Percentiles rank a stretch among this genome's conserved stretches.
phyloP scores from a whole-genome alignment of 2,888 invertebrate species.

The Nomada lathburiana region DNA sequence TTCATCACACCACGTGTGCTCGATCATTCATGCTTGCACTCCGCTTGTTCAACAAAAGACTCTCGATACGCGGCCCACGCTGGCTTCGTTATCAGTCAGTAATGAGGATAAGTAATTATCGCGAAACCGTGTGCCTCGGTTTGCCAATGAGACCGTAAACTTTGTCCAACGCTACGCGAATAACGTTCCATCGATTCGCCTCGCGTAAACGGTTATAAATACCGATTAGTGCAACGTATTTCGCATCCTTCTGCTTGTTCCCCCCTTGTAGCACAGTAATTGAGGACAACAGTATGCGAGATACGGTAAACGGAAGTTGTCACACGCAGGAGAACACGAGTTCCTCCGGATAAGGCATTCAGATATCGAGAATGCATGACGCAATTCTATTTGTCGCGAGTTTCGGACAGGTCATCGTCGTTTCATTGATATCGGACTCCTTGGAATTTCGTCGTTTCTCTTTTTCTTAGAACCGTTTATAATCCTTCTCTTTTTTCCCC shows the following conservation, averaged over 20 bases:
- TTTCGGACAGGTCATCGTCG: background rate
- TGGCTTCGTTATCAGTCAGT: constrained; percentile 21
- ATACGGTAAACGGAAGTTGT: constrained; percentile 7
- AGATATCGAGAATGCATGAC: background rate
- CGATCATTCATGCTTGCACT: constrained; percentile 14
- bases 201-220: background rate
- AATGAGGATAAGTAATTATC: constrained; percentile 33
- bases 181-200: background rate
- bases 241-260: background rate
- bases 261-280: background rate
- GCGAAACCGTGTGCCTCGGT: background rate
- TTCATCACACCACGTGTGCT: constrained; percentile 17
- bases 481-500: no score
- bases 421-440: background rate
- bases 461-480: no score
- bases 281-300: constrained; percentile 5
- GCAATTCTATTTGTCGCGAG: background rate
- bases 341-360: constrained; percentile 4
- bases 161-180: background rate
- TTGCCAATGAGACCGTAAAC: background rate
- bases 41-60: background rate
- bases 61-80: background rate
- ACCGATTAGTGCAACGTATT: background rate
- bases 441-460: background rate
- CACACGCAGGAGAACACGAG: background rate